Base-by-base conservation (phyloP, 2,888 invertebrate genomes). In the Exocentrus adspersus region DNA sequence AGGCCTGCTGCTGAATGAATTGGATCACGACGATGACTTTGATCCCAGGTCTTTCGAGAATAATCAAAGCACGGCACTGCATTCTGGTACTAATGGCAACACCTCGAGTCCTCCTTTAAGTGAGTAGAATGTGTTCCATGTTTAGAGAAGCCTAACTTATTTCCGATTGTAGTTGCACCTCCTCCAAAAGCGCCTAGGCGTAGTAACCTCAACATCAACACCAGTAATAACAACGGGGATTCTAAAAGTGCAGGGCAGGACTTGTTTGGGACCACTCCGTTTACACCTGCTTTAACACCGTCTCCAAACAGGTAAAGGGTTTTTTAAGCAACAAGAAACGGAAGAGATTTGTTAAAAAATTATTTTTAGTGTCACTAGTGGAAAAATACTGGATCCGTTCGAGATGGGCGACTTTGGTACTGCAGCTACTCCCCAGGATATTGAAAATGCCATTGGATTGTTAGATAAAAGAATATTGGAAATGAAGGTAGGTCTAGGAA, bases 31-130 rank as follows among this genome's bases (percentile, higher is more conserved):
- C 82, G 74, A 84, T 84, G 92, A 94, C 83, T 96, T 96, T 79
- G 93, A 96, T 85, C 95, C 96, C 0, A 88, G 95, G 67, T 94
- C 94, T 16, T 91, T 88, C 73, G 94, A 94, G 80, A 88, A 85
- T 56, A 86, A 87, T 58, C 70, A 81, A 61, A 83, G 85, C 12
- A 81, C 32, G 76, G 75, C 69, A 73, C 78, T 71, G 71, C 74
- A 50, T 70, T 78, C 61, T 71, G 77, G 67, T 62, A 77, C 73
- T n/a, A 79, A 76, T 73, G 77, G 77, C 37, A 79, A 75, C 66
- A 72, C 79, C 14, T 77, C 80, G 45, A 85, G 80, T 79, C 85
- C 92, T 59, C 92, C 92, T 54, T 83, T 92, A 71, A 83, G 93
- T 93, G 83, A 87, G 91, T n/a, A n/a, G n/a, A n/a, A n/a, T n/a